Conservation (phyloP, 35 echinoderm and acorn worm genomes). For the Acanthaster planci region DNA sequence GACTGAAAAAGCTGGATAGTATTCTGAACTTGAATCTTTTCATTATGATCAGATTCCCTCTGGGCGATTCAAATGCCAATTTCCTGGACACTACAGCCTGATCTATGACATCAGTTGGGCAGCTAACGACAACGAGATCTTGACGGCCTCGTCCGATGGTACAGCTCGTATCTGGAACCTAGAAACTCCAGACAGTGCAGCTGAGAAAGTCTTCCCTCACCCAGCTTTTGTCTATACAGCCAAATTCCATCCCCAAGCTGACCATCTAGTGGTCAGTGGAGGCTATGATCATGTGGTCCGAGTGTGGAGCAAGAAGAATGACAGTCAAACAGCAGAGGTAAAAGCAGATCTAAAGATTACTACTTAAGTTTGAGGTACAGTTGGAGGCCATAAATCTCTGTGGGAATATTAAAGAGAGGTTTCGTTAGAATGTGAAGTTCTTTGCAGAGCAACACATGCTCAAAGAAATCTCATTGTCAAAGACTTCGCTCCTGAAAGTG, state of each 20-base stretch:
- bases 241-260: conserved; percentile 57
- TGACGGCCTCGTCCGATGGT: conserved; percentile 89
- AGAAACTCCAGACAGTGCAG: conserved; percentile 65
- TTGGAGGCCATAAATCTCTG: too few relatives aligned
- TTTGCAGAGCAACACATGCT: too few relatives aligned
- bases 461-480: too few relatives aligned
- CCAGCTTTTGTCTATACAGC: conserved; percentile 96
- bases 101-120: conserved; percentile 91
- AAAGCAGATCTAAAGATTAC: too few relatives aligned
- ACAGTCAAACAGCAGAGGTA: conserved; percentile 79
- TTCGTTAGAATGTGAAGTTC: too few relatives aligned
- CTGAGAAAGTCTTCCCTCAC: conserved; percentile 84
- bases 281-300: conserved; percentile 88
- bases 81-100: conserved; percentile 83
- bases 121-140: conserved; percentile 36
- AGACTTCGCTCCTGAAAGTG: too few relatives aligned
- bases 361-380: too few relatives aligned
- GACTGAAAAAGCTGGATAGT: not conserved
- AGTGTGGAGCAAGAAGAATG: conserved; percentile 76
- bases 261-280: conserved; percentile 71
- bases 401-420: too few relatives aligned
- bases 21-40: not conserved
- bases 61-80: conserved; percentile 78
- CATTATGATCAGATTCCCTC: conserved; percentile 69
- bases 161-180: conserved; percentile 93